phyloP scores from a whole-genome alignment of 2,113 vertebrate genomes.

The Perca fluviatilis region DNA sequence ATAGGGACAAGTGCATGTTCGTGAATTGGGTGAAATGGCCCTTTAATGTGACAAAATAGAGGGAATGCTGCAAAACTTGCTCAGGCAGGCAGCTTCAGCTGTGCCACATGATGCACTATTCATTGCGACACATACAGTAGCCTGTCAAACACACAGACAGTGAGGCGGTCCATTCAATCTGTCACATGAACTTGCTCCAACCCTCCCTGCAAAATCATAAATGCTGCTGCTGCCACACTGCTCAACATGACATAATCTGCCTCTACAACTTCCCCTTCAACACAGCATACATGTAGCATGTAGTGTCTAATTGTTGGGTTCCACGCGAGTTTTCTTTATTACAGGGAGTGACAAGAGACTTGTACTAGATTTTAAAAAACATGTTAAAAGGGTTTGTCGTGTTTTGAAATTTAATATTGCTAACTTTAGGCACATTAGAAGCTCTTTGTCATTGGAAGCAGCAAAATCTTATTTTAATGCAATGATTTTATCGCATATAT shows the following conservation, averaged over 20 bases:
- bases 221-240: not conserved
- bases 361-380: no score
- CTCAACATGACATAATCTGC: not conserved
- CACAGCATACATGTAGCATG: not conserved
- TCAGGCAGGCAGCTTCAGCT: constrained; percentile 9
- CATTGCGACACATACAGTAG: constrained; percentile 14
- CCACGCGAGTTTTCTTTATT: not conserved
- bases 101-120: not conserved
- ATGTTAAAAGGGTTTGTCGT: no score
- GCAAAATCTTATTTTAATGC: no score
- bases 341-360: not conserved
- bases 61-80: not conserved
- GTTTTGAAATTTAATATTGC: no score
- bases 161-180: constrained; percentile 15
- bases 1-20: not conserved
- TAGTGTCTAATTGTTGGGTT: not conserved
- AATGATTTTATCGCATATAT: no score
- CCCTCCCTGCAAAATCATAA: not conserved
- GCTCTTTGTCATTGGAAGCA: no score
- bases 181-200: constrained; percentile 20
- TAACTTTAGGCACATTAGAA: no score
- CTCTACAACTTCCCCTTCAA: not conserved
- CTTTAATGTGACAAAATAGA: constrained; percentile 5
- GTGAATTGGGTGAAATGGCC: not conserved
- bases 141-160: constrained; percentile 14